Percentiles rank a stretch among this genome's conserved stretches.
Conservation (phyloP, 2,888 invertebrate genomes). For the Cancer borealis region DNA sequence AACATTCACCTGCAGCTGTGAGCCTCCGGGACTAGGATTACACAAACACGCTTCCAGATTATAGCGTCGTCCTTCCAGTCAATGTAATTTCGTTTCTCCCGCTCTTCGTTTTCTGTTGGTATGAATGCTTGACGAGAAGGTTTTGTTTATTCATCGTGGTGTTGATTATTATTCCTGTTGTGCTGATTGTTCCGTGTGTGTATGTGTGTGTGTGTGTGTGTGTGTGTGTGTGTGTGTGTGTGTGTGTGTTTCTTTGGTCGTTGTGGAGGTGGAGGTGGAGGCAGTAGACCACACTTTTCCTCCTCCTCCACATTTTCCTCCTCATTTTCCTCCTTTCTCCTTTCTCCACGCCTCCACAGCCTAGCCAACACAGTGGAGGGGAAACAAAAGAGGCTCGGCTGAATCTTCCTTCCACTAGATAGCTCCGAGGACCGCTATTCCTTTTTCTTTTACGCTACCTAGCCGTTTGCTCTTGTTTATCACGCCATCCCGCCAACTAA, state of each 20-base stretch:
- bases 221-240: constrained; percentile 44
- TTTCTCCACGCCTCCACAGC: neutral
- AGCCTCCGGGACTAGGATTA: neutral
- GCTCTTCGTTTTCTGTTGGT: neutral
- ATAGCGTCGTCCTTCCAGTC: neutral
- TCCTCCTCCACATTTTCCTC: neutral
- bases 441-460: neutral
- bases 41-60: neutral
- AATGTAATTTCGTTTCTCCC: neutral
- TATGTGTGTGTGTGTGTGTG: constrained; percentile 7
- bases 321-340: neutral
- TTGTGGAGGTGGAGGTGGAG: neutral
- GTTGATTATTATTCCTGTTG: neutral
- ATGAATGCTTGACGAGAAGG: neutral
- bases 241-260: neutral
- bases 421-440: too few relatives aligned
- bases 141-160: neutral
- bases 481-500: constrained; percentile 80
- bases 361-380: neutral
- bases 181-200: neutral
- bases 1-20: neutral
- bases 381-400: neutral
- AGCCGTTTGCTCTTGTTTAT: neutral
- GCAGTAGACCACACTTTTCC: neutral
- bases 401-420: constrained; percentile 6